A percentile compares a stretch with the other conserved stretches of the same genome.
These are phyloP conservation scores for Acipenser transmontanus DNA, from an alignment of 2,797 vertebrate species.

Conservation along the genomic window DNA sequence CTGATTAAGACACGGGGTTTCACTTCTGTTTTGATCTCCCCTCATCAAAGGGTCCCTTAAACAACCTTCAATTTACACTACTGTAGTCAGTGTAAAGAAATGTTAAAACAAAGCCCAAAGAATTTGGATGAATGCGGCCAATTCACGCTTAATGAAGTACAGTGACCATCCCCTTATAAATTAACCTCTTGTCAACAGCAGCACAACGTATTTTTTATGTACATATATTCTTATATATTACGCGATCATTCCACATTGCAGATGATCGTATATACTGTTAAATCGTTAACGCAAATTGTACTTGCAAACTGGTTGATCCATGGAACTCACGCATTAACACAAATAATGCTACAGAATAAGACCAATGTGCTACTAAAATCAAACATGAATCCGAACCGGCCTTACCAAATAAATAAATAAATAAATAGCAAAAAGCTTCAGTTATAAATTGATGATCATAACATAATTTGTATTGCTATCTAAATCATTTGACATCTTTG, in stretches of 20 bases:
- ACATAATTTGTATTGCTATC: no score
- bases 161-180: constrained; percentile 43
- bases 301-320: constrained; percentile 19
- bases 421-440: no score
- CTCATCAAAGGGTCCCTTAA: constrained; percentile 59
- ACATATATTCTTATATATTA: constrained; percentile 1
- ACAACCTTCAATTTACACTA: constrained; percentile 49
- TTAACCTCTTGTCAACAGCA: constrained; percentile 40
- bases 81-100: constrained; percentile 43
- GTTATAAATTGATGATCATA: no score
- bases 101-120: constrained; percentile 48
- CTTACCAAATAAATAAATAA: no score
- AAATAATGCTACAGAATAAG: no score
- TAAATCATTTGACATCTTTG: no score
- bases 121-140: constrained; percentile 33
- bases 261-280: constrained; percentile 34
- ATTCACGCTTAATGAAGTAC: constrained; percentile 41
- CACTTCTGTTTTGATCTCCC: constrained; percentile 56
- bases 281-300: constrained; percentile 29
- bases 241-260: constrained; percentile 29
- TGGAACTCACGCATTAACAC: background rate
- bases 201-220: constrained; percentile 35
- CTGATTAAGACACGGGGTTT: constrained; percentile 53
- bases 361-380: no score
- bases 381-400: no score